These are phyloP conservation scores for Bujurquina vittata DNA, from an alignment of 2,113 vertebrate species.

Conservation along the genomic window DNA sequence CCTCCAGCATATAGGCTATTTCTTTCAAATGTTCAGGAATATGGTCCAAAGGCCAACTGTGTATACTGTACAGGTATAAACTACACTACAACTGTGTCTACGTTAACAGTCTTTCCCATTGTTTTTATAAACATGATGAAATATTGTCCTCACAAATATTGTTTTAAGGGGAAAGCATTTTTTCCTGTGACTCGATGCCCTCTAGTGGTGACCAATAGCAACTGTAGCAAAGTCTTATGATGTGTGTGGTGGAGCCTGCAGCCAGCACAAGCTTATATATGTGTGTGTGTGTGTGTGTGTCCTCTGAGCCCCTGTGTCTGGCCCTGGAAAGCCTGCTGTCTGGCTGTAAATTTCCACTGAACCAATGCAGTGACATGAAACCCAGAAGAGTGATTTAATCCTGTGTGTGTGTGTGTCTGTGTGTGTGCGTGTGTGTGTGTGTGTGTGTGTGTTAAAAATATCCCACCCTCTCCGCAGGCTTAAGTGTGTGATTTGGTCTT, in stretches of 20 bases:
- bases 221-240: not conserved
- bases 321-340: constrained; percentile 17
- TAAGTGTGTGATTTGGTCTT: constrained; percentile 13
- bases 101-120: not conserved
- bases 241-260: not conserved
- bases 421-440: constrained; percentile 12
- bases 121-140: not conserved
- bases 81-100: not conserved
- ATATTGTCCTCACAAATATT: not conserved
- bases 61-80: not conserved
- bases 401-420: constrained; percentile 18
- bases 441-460: constrained; percentile 17
- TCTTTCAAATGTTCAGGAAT: not conserved
- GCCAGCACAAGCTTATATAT: not conserved
- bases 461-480: constrained; percentile 24
- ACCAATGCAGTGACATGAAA: constrained; percentile 30
- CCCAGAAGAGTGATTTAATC: constrained; percentile 31
- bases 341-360: constrained; percentile 27
- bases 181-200: not conserved
- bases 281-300: not conserved
- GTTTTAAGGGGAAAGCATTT: not conserved
- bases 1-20: not conserved
- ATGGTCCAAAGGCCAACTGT: accelerated
- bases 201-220: not conserved
- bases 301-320: constrained; percentile 23